phyloP scores from a whole-genome alignment of 2,113 vertebrate species.

The Rhinoderma darwinii region DNA sequence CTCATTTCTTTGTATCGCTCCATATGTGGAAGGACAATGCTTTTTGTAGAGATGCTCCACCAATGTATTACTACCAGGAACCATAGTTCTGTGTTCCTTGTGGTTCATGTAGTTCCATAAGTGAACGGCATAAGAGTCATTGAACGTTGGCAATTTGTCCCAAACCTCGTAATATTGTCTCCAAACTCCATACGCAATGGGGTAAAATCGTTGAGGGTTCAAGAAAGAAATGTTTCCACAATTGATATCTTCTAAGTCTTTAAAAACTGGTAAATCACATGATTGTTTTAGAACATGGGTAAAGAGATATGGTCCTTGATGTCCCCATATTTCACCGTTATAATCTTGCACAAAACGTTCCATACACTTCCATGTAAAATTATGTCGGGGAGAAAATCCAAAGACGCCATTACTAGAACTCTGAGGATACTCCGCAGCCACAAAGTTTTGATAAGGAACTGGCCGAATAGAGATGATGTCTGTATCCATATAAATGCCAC shows the following conservation, averaged over 20 bases:
- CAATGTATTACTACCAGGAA: constrained; percentile 71
- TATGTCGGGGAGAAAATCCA: too few relatives aligned
- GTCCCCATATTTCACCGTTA: too few relatives aligned
- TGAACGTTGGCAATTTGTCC: constrained; percentile 69
- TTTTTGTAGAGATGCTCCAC: constrained; percentile 73
- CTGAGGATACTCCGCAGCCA: too few relatives aligned
- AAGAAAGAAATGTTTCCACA: too few relatives aligned
- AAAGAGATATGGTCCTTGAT: too few relatives aligned
- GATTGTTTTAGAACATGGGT: too few relatives aligned
- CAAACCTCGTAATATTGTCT: constrained; percentile 73
- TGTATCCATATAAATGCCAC: background rate
- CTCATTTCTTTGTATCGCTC: constrained; percentile 61
- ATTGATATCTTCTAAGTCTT: background rate
- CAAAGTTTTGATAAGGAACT: too few relatives aligned
- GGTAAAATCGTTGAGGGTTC: constrained; percentile 78
- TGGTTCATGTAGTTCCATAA: constrained; percentile 82
- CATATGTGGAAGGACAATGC: constrained; percentile 74
- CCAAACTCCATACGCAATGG: constrained; percentile 71
- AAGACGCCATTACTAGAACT: too few relatives aligned
- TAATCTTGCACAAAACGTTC: too few relatives aligned
- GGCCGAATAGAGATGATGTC: too few relatives aligned
- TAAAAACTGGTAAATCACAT: background rate
- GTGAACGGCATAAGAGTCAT: constrained; percentile 72
- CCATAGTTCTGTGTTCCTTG: constrained; percentile 55
- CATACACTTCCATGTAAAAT: too few relatives aligned